phyloP scores from a whole-genome alignment of 2,797 vertebrate genomes.

The Masticophis lateralis region DNA sequence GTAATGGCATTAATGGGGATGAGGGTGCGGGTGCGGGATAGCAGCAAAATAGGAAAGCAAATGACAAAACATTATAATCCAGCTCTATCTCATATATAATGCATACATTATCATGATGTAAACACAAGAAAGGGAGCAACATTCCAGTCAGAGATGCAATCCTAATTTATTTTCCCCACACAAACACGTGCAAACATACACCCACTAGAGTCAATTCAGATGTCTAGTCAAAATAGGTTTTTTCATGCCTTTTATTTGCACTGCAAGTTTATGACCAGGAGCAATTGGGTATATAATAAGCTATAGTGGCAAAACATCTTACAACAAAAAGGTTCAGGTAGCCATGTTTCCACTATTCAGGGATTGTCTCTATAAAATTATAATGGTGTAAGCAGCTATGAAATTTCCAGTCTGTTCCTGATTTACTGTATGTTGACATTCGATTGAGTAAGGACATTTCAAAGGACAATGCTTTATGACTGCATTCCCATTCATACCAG shows the following conservation, averaged over 20 bases:
- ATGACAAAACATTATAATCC: background rate
- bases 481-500: too few relatives aligned
- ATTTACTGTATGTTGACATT: background rate
- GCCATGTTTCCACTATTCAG: background rate
- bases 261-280: background rate
- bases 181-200: background rate
- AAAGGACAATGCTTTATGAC: background rate
- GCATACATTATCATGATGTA: background rate
- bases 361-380: background rate
- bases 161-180: background rate
- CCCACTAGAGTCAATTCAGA: background rate
- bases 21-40: too few relatives aligned
- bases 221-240: background rate
- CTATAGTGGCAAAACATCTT: background rate
- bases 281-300: background rate
- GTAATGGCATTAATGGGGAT: background rate
- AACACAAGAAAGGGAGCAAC: background rate
- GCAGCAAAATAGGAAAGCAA: background rate
- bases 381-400: background rate
- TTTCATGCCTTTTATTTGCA: background rate
- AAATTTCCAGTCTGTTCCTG: background rate
- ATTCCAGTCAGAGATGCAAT: background rate
- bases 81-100: background rate
- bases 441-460: background rate
- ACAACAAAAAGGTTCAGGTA: background rate